A percentile compares a stretch with the other conserved stretches of the same genome.
Evolutionary conservation across 2,113 vertebrate genomes (phyloP).

Genomic region (Cathartes aura): DNA sequence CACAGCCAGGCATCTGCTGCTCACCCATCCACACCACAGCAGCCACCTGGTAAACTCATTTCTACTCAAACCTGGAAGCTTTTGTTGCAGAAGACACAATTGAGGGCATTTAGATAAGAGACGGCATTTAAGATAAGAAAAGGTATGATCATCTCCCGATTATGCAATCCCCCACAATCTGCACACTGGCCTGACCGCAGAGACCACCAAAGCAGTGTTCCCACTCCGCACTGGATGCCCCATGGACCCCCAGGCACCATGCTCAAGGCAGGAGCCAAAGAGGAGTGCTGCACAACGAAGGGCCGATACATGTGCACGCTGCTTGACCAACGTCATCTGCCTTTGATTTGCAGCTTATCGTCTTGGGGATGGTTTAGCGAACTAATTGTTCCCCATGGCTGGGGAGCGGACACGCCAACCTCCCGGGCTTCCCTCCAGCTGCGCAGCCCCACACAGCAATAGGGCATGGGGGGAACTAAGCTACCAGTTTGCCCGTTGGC

Average conservation of each 20-base stretch:
- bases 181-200: neutral
- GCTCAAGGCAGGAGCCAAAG: neutral
- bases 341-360: neutral
- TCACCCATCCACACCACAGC: neutral
- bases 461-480: neutral
- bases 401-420: rapidly evolving
- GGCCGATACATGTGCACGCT: neutral
- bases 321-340: neutral
- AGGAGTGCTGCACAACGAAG: rapidly evolving
- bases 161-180: neutral
- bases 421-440: neutral
- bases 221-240: neutral
- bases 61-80: neutral
- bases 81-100: neutral
- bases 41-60: neutral
- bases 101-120: neutral
- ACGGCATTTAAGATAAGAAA: neutral
- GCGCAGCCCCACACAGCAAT: rapidly evolving
- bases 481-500: neutral
- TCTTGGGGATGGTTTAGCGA: neutral
- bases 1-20: neutral
- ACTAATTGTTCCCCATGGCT: neutral
- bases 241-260: rapidly evolving
- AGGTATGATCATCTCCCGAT: neutral
- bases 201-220: neutral